Evolutionary conservation across 2,797 vertebrate species (phyloP).

Genomic region (Natrix natrix): DNA sequence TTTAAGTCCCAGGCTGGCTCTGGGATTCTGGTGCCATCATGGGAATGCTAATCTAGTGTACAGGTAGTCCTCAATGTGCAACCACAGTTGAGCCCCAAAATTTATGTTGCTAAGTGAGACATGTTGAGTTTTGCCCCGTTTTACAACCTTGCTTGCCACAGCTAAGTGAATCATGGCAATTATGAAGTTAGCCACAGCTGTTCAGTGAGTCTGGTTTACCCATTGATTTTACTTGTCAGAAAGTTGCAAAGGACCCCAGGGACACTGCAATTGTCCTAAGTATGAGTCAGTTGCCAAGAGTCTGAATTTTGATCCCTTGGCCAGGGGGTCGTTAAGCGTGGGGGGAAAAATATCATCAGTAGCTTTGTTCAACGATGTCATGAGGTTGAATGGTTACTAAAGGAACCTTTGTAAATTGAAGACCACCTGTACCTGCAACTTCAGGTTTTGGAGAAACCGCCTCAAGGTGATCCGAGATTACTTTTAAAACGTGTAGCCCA

Average conservation of each 20-base stretch:
- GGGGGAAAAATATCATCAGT: rapidly evolving
- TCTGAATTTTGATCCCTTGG: background rate
- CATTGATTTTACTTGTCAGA: background rate
- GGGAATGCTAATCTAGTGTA: background rate
- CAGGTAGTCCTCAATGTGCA: background rate
- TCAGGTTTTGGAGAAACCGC: background rate
- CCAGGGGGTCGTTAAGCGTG: background rate
- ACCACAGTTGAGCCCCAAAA: background rate
- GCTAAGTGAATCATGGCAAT: background rate
- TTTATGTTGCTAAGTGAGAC: background rate
- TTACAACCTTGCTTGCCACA: background rate
- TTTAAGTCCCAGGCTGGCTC: background rate
- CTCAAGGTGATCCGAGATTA: background rate
- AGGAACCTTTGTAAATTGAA: background rate
- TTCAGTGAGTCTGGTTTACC: background rate
- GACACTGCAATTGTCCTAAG: no score
- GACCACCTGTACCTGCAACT: background rate
- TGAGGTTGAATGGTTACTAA: background rate
- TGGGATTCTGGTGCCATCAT: background rate
- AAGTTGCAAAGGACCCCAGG: background rate
- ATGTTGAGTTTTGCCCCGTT: background rate
- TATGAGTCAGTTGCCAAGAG: background rate
- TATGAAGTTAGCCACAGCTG: background rate
- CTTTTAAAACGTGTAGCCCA: background rate
- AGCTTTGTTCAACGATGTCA: background rate